Evolutionary conservation across 2,113 vertebrate genomes (phyloP), one percentile per base, ranked within the genome.

Genomic region (Apistogramma diplotaenia): DNA sequence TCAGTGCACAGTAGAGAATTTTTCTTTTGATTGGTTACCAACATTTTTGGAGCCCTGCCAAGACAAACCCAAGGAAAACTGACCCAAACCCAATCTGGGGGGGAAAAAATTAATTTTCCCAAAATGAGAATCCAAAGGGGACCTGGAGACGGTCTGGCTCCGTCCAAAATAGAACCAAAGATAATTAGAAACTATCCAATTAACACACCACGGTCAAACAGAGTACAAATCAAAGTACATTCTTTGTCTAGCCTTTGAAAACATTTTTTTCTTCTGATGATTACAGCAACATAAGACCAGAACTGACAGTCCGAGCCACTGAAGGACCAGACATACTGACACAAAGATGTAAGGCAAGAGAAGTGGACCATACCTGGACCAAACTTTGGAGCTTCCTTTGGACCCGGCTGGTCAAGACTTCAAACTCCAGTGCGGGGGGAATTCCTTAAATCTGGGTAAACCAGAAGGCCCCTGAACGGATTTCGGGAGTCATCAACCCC

Each of bases 171-270:
- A 60, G 74, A 59, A 60, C 27, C 74, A 60, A 59, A 76, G 56
- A 76, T 76, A 76, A 76, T 76, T 76, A 76, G 74, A 76, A 59
- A 18, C 25, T 49, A 76, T 76, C 74, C 56, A 60, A 76, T 76
- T 76, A 76, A 76, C 74, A 33, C 57, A 51, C 40, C 74, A 70
- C 65, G 65, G 65, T 70, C 65, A 70, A 70, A 70, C 65, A 70
- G 40, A 70, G 65, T 70, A 70, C 65, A 70, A 70, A 70, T 70
- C 65, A 51, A 70, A 70, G 10, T 70, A 70, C 65, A 70, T 70
- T 51, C 65, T 70, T 70, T 70, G 65, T 51, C 65, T 70, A 8
- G 65, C 43, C 65, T 70, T 70, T 51, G 18, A 70, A 70, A 70
- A 51, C 43, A 51, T 29, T 49, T 70, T 49, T 51, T 70, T 8